Base-by-base conservation (phyloP, 2,888 invertebrate genomes). In the Cordilura impudica region DNA sequence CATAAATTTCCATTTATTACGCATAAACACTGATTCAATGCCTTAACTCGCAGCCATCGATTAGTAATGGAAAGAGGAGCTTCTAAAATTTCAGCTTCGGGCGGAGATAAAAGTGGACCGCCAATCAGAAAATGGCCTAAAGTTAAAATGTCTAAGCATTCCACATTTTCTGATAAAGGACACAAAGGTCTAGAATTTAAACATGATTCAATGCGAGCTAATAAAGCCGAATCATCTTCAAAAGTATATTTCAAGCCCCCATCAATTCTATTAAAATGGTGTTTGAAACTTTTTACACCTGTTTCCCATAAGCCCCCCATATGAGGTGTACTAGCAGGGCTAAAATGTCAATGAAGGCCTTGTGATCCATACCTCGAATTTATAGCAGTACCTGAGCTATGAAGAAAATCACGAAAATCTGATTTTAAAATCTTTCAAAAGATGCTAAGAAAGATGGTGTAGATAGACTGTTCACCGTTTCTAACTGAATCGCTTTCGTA, bases 251-350 rank as follows among this genome's bases (percentile, higher is more conserved):
- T 75, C 10, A 69, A 54, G 2, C 3, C 12, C 1, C 43, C 54
- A 1, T 60, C 35, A 21, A 72, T 74, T n/a, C 74, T 74, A 23
- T 60, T 65, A 12, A 78, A 61, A 43, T 78, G 73, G n/a, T 65
- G 43, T 45, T 80, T 77, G 4, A 80, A 67, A 39, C 70, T 66
- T 56, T 67, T 79, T 2, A 70, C 73, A 0, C 75, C 75, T 5
- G 77, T 67, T 18, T 78, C 79, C 71, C 54, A 81, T 23, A 69
- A 12, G 43, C 67, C 58, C 26, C 81, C 63, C 63, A 78, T 72
- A 45, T 78, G 69, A 14, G 72, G 78, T 3, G 69, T 65, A n/a
- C 75, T 58, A n/a, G 76, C 63, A 1, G 70, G 56, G 18, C 74
- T 78, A 12, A 81, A 80, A 43, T 80, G 56, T 80, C 79, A 75